These are phyloP conservation scores for Gorsachius magnificus DNA, from an alignment of 2,797 vertebrate species.

Conservation along the genomic window DNA sequence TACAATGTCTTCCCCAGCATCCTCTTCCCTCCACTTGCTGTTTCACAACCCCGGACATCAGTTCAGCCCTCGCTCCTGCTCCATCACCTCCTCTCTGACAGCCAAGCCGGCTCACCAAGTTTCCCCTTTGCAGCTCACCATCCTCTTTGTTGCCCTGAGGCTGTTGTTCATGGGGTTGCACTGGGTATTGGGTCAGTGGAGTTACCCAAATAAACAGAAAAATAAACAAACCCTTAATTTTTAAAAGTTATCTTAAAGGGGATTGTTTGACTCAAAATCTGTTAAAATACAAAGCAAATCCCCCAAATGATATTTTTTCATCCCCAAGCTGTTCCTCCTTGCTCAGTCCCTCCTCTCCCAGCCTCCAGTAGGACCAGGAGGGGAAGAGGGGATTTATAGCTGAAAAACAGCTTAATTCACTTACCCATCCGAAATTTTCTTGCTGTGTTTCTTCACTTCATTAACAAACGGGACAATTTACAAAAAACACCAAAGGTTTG, in stretches of 20 bases:
- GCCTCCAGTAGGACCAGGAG: background rate
- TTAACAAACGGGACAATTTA: background rate
- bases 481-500: background rate
- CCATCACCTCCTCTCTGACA: background rate
- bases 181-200: background rate
- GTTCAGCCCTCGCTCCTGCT: background rate
- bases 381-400: background rate
- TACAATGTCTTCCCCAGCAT: background rate
- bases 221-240: background rate
- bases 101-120: background rate
- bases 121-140: background rate
- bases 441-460: background rate
- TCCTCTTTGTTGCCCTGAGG: background rate
- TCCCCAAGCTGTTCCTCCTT: background rate
- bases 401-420: background rate
- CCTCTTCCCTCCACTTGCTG: background rate
- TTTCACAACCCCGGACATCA: background rate
- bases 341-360: background rate
- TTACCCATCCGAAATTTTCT: background rate
- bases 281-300: background rate
- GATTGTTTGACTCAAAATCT: background rate
- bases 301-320: background rate
- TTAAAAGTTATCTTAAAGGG: background rate
- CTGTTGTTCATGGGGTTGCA: background rate
- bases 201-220: background rate